phyloP scores from a whole-genome alignment of 2,888 invertebrate species.

The Lochmaea capreae region DNA sequence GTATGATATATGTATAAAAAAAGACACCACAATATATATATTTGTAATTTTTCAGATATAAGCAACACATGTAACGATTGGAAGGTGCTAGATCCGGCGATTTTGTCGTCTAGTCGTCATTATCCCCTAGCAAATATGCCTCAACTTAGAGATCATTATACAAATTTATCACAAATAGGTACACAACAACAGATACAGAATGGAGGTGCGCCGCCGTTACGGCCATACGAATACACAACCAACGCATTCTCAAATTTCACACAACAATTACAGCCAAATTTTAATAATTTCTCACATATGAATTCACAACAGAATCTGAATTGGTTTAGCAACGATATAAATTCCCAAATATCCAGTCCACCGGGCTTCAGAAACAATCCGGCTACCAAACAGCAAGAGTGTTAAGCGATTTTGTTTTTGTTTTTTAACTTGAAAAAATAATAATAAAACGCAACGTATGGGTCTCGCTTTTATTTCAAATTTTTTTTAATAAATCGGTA shows the following conservation, averaged over 20 bases:
- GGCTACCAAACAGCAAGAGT: slow-evolving; percentile 63
- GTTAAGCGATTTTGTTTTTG: slow-evolving; percentile 51
- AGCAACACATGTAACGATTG: slow-evolving; percentile 79
- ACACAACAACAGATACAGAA: slow-evolving; percentile 60
- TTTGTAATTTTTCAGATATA: slow-evolving; percentile 63
- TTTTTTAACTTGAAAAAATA: slow-evolving; percentile 14
- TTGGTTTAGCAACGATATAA: slow-evolving; percentile 62
- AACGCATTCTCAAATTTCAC: slow-evolving; percentile 58
- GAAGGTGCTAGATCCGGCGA: slow-evolving; percentile 94
- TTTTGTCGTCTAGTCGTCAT: slow-evolving; percentile 80
- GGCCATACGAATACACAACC: slow-evolving; percentile 56
- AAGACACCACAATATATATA: neutral
- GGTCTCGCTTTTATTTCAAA: slow-evolving; percentile 40
- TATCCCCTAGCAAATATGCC: slow-evolving; percentile 64
- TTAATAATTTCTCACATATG: slow-evolving; percentile 53
- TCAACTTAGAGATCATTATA: slow-evolving; percentile 61
- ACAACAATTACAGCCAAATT: slow-evolving; percentile 58
- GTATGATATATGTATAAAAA: neutral
- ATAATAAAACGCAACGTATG: slow-evolving; percentile 40
- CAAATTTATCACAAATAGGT: slow-evolving; percentile 53
- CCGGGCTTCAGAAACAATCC: slow-evolving; percentile 64
- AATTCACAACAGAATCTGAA: slow-evolving; percentile 57
- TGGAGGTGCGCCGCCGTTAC: slow-evolving; percentile 45
- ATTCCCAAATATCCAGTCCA: slow-evolving; percentile 64
- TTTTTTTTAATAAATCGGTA: neutral